Conservation (phyloP, 30 jellyfish, hydroid and myxozoan genomes). For the Turritopsis rubra region DNA sequence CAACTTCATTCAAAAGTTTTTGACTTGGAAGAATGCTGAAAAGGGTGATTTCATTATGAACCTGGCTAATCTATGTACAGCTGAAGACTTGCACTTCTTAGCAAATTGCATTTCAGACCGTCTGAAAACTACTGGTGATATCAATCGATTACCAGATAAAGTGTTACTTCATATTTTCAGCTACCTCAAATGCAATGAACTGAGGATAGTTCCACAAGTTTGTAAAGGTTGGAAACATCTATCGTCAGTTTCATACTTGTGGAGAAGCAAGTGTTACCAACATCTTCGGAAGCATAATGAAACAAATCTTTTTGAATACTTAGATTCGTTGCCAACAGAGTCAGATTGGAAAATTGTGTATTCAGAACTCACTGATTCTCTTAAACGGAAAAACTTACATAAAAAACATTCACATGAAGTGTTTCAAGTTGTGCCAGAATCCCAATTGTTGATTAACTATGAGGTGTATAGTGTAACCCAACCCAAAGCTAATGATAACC, state of each 20-base stretch:
- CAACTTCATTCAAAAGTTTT: conserved; percentile 28
- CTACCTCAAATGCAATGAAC: conserved; percentile 15
- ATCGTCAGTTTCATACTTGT: conserved; percentile 20
- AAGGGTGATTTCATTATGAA: conserved; percentile 62
- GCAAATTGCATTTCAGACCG: conserved; percentile 57
- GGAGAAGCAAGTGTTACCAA: conserved; percentile 38
- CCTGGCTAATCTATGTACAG: conserved; percentile 25
- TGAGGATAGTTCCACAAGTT: conserved; percentile 29
- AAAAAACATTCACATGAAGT: not conserved
- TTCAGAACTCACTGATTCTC: conserved; percentile 1
- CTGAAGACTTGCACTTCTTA: conserved; percentile 54
- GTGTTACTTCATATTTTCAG: conserved; percentile 40
- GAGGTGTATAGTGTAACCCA: not conserved
- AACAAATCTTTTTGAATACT: not conserved
- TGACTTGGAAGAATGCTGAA: conserved; percentile 68
- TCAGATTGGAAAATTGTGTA: conserved; percentile 9
- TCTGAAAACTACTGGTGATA: conserved; percentile 42
- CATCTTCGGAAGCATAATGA: conserved; percentile 13
- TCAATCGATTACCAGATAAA: conserved; percentile 50
- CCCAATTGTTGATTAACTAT: not conserved
- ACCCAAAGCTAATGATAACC: not conserved
- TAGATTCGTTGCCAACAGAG: not conserved
- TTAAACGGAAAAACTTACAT: not conserved
- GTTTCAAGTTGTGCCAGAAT: not conserved
- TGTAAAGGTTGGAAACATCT: conserved; percentile 52